Conservation (phyloP, 2,888 invertebrate species). For the Eupithecia pulchellata region DNA sequence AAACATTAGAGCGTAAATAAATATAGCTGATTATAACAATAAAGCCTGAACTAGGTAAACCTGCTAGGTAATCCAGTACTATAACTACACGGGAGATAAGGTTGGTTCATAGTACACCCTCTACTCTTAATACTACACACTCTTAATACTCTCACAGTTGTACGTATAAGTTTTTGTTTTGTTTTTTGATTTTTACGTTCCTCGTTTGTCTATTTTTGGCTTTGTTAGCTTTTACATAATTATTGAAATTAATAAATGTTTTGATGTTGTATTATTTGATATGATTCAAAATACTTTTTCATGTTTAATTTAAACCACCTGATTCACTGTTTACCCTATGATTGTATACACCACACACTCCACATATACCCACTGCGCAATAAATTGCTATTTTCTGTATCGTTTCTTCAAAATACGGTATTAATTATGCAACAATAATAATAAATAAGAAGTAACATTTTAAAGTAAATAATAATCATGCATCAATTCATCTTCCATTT, state of each 20-base stretch:
- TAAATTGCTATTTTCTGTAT: not conserved
- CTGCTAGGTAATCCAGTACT: no score
- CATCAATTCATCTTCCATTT: not conserved
- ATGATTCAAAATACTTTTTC: not conserved
- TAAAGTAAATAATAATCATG: not conserved
- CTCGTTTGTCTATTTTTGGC: not conserved
- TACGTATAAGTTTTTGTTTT: not conserved
- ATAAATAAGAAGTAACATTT: conserved; percentile 29
- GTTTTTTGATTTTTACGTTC: not conserved
- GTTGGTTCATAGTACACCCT: not conserved
- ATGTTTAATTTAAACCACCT: not conserved
- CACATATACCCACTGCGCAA: not conserved
- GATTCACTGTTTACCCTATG: not conserved
- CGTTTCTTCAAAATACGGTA: not conserved
- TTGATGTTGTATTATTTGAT: not conserved
- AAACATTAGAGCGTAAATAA: no score
- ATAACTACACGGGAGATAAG: not conserved
- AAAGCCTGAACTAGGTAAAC: no score
- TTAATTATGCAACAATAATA: not conserved
- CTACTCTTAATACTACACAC: not conserved
- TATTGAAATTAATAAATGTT: not conserved
- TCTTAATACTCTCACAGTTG: not conserved
- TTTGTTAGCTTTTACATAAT: not conserved
- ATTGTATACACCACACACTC: not conserved
- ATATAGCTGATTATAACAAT: no score